phyloP scores from a whole-genome alignment of 2,113 vertebrate species.

The Cyprinodon tularosa region DNA sequence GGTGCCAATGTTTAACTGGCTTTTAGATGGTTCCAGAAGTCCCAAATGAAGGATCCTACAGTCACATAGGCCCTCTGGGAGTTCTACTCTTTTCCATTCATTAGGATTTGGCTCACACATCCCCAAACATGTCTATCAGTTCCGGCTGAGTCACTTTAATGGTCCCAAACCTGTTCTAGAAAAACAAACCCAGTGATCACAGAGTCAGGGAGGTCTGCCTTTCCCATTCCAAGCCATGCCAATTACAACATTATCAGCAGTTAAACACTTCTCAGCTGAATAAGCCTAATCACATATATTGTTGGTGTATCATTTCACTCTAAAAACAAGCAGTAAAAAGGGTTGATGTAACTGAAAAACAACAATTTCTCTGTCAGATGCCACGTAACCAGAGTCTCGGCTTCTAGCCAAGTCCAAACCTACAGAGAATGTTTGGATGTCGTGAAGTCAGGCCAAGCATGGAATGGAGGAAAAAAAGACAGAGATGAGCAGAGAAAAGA shows the following conservation, averaged over 20 bases:
- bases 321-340: conserved; percentile 39
- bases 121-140: conserved; percentile 5
- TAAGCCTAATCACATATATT: conserved; percentile 66
- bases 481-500: conserved; percentile 46
- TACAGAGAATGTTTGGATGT: conserved; percentile 53
- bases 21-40: conserved; percentile 5
- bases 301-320: conserved; percentile 39
- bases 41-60: not conserved
- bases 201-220: conserved; percentile 36
- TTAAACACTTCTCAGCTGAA: conserved; percentile 61
- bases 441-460: conserved; percentile 43
- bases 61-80: not conserved
- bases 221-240: conserved; percentile 10
- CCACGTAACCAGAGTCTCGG: conserved; percentile 35
- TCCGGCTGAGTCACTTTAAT: conserved; percentile 24
- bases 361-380: conserved; percentile 46
- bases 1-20: not conserved
- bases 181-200: conserved; percentile 56
- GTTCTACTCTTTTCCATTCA: conserved; percentile 8
- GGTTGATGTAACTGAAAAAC: conserved; percentile 47
- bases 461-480: conserved; percentile 32
- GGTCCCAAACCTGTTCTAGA: conserved; percentile 35
- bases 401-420: conserved; percentile 55
- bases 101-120: conserved; percentile 8
- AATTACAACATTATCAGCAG: conserved; percentile 55